A percentile compares a stretch with the other conserved stretches of the same genome.
Evolutionary conservation across 64 coral and sea anemone genomes (phyloP).

Genomic region (Actinia equina): DNA sequence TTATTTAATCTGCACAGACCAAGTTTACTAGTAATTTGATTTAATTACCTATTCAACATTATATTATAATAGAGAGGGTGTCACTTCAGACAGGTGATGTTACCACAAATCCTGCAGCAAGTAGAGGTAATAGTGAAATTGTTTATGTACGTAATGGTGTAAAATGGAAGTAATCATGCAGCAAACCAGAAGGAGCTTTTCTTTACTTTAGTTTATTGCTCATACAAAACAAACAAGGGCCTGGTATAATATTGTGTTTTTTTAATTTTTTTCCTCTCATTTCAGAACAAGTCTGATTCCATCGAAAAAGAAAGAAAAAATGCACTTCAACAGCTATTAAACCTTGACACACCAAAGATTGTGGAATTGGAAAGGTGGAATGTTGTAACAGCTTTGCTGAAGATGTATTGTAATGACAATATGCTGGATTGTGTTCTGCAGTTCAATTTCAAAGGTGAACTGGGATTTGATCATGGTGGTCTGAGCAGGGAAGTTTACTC

Average conservation of each 20-base stretch:
- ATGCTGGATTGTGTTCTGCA: background rate
- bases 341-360: too few relatives aligned
- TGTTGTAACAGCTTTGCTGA: conserved; percentile 23
- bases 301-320: too few relatives aligned
- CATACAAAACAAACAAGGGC: too few relatives aligned
- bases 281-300: too few relatives aligned
- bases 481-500: conserved; percentile 36
- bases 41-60: too few relatives aligned
- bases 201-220: too few relatives aligned
- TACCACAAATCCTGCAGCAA: background rate
- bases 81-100: background rate
- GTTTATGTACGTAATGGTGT: background rate
- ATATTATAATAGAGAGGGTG: background rate
- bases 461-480: conserved; percentile 26
- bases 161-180: background rate
- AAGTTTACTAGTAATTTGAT: too few relatives aligned
- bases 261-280: too few relatives aligned
- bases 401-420: conserved; percentile 17
- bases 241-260: too few relatives aligned
- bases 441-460: conserved; percentile 29
- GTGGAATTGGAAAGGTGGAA: background rate
- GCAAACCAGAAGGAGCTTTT: too few relatives aligned
- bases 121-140: background rate
- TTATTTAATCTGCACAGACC: too few relatives aligned
- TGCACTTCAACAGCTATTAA: too few relatives aligned